phyloP scores from a whole-genome alignment of 2,888 invertebrate genomes.

The Scaptomyza tumidula region DNA sequence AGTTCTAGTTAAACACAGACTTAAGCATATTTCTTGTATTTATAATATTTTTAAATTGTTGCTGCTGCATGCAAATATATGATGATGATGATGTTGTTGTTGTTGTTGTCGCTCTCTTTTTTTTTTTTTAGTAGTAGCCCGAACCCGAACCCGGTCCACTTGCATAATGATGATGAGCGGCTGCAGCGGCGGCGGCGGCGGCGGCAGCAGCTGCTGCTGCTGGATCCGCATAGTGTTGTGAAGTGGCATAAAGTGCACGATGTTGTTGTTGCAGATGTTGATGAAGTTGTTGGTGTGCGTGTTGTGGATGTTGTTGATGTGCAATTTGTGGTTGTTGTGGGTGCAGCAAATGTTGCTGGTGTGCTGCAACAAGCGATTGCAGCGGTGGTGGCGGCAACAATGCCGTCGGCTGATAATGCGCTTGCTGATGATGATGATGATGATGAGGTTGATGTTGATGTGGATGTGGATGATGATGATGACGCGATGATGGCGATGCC shows the following conservation, averaged over 20 bases:
- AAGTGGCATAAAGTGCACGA: conserved; percentile 41
- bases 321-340: conserved; percentile 19
- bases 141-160: conserved; percentile 38
- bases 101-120: conserved; percentile 6
- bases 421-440: conserved; percentile 44
- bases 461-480: conserved; percentile 44
- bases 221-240: conserved; percentile 42
- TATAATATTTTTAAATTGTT: conserved; percentile 13
- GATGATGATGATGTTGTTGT: not conserved
- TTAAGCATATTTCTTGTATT: conserved; percentile 9
- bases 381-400: conserved; percentile 62
- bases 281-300: conserved; percentile 13
- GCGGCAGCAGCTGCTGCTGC: conserved; percentile 43
- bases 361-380: conserved; percentile 40
- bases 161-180: conserved; percentile 56
- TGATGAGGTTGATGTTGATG: conserved; percentile 25
- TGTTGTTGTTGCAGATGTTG: conserved; percentile 33
- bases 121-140: conserved; percentile 58
- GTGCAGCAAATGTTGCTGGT: conserved; percentile 16
- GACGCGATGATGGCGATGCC: conserved; percentile 4
- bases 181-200: conserved; percentile 40
- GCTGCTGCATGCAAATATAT: not conserved
- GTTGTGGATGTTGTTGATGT: conserved; percentile 9
- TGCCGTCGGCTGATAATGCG: conserved; percentile 55
- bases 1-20: conserved; percentile 30